A percentile compares a stretch with the other conserved stretches of the same genome.
Evolutionary conservation across 1,140 invertebrate genomes (phyloP).

Genomic region (Octopus bimaculoides): DNA sequence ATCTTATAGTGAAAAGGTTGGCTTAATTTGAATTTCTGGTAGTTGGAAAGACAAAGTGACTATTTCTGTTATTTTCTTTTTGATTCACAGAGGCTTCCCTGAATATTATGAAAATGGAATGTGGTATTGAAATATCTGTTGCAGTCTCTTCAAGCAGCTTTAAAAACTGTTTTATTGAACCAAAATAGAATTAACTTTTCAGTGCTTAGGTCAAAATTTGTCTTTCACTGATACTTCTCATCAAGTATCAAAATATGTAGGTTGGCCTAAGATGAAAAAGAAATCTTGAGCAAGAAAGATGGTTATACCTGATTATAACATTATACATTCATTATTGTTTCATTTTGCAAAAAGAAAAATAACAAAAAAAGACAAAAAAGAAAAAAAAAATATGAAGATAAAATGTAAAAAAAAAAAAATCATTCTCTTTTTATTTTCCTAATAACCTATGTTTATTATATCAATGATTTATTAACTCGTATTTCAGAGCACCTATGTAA

Average conservation of each 20-base stretch:
- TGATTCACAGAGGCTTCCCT: constrained; percentile 9
- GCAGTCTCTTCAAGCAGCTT: background rate
- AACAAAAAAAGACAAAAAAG: no score
- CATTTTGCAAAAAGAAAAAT: no score
- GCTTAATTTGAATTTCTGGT: background rate
- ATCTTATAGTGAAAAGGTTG: background rate
- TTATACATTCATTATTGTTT: no score
- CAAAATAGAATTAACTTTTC: background rate
- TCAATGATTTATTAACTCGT: no score
- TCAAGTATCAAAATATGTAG: background rate
- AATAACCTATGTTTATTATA: no score
- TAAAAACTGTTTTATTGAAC: constrained; percentile 6
- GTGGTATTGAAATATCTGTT: background rate
- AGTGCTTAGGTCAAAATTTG: background rate
- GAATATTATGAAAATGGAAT: background rate
- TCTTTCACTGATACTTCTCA: background rate
- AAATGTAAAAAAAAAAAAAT: no score
- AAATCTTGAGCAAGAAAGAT: constrained; percentile 2
- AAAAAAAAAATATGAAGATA: no score
- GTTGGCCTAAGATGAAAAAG: background rate
- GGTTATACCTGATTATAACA: background rate
- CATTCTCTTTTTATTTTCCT: no score
- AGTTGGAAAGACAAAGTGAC: background rate
- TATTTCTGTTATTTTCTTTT: background rate
- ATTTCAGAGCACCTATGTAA: no score